phyloP scores from a whole-genome alignment of 2,113 vertebrate genomes.

The Bambusicola thoracicus region DNA sequence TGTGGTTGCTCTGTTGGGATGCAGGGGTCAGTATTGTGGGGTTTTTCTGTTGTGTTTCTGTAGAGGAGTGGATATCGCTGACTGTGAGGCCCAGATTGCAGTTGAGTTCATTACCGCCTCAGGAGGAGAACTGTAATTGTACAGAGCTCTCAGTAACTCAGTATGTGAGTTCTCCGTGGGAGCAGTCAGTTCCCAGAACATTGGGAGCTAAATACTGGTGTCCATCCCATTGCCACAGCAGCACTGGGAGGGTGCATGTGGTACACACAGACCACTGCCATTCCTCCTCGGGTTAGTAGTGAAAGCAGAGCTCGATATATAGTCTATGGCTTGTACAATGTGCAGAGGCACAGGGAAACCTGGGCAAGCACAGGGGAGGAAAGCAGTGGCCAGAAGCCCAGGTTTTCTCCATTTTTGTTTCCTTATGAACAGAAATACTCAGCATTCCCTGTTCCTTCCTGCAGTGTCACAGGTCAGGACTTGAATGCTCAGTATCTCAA shows the following conservation, averaged over 20 bases:
- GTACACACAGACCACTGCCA: not conserved
- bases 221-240: conserved; percentile 23
- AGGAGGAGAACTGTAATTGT: not conserved
- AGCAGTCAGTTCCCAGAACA: not conserved
- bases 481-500: not conserved
- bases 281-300: not conserved
- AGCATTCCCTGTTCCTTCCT: not conserved
- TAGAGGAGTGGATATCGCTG: not conserved
- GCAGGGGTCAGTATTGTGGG: no score
- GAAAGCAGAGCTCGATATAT: not conserved
- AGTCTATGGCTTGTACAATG: not conserved
- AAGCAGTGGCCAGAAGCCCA: not conserved
- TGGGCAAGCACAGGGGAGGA: not conserved
- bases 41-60: not conserved
- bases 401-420: not conserved
- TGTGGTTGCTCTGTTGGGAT: no score
- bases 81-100: not conserved
- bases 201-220: not conserved
- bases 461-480: not conserved
- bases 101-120: not conserved
- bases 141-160: not conserved
- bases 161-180: not conserved
- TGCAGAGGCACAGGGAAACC: not conserved
- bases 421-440: not conserved
- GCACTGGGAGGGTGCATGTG: not conserved